Conservation (phyloP, 2,113 vertebrate species). For the Gymnorhina tibicen region DNA sequence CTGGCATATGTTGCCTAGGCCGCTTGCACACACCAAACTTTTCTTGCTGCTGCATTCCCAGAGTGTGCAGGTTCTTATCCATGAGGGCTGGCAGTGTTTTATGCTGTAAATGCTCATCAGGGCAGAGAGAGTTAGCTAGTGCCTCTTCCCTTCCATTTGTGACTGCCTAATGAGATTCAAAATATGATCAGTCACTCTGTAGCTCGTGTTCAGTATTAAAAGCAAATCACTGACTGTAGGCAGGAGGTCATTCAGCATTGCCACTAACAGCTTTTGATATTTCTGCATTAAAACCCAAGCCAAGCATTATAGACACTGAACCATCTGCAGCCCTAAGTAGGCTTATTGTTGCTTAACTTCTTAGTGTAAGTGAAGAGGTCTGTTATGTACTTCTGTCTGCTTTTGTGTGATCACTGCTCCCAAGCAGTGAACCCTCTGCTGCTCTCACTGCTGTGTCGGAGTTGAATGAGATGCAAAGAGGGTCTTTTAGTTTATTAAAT, state of each 20-base stretch:
- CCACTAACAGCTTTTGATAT: slow-evolving; percentile 15
- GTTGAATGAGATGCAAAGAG: slow-evolving; percentile 36
- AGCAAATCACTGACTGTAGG: slow-evolving; percentile 12
- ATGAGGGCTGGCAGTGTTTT: background rate
- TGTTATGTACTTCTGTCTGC: background rate
- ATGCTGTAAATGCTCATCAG: background rate
- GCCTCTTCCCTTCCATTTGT: background rate
- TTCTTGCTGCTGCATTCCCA: background rate
- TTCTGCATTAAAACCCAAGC: slow-evolving; percentile 26
- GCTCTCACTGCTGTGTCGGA: background rate
- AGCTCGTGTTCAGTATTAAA: background rate
- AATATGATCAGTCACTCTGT: slow-evolving; percentile 10
- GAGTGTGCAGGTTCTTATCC: background rate
- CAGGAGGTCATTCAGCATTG: slow-evolving; percentile 27
- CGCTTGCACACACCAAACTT: background rate
- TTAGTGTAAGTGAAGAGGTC: background rate
- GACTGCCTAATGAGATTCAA: slow-evolving; percentile 26
- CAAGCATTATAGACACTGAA: background rate
- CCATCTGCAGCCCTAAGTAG: slow-evolving; percentile 28
- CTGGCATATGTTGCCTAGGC: background rate
- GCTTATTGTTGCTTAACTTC: slow-evolving; percentile 43
- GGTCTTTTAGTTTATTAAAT: background rate
- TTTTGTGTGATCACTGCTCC: background rate
- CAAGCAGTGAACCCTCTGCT: background rate
- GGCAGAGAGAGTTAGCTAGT: background rate